Evolutionary conservation across 2,888 invertebrate genomes (phyloP), one percentile per base, ranked within the genome.

Genomic region (Chorisops tibialis): DNA sequence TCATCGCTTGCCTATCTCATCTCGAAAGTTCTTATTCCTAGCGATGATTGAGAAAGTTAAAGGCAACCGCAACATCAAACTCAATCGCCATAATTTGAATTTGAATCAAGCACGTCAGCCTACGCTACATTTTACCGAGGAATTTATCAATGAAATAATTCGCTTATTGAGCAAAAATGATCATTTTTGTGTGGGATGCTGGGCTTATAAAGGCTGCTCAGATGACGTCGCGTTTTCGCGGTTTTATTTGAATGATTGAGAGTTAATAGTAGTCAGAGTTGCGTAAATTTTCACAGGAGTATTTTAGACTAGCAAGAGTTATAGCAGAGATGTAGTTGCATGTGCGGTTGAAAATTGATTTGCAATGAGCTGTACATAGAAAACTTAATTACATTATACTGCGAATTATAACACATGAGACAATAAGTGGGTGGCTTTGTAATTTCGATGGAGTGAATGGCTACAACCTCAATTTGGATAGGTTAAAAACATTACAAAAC

Each of bases 121-220:
- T 39, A 54, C 52, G 14, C 38, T 22, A 39, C 39, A 54, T 39
- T 39, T 54, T 24, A 19, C 39, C 41, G n/a, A 21, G 41, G 52
- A 54, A 54, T 54, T 54, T 41, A 56, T 56, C 56, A 56, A 56
- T 56, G 56, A 56, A 52, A 56, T 45, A 24, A 56, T 56, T 56
- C 56, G 56, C 56, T 38, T 56, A 56, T 56, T 56, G 56, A 56
- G 56, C 56, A 45, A 56, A 56, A 43, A 43, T 56, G 43, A 24
- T 43, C 18, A 14, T 30, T 18, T 30, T 43, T 50, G 56, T 45
- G 56, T 56, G 45, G 56, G 56, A 43, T n/a, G 45, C 30, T 30
- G 1, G 30, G 30, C 30, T 9, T 30, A 30, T 30, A 2, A n/a
- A n/a, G 7, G 30, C 30, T 24, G 47, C 12, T 48, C 11, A 11